These are phyloP conservation scores for Heliothis peltigera DNA, from an alignment of 2,888 invertebrate genomes.

Conservation along the genomic window DNA sequence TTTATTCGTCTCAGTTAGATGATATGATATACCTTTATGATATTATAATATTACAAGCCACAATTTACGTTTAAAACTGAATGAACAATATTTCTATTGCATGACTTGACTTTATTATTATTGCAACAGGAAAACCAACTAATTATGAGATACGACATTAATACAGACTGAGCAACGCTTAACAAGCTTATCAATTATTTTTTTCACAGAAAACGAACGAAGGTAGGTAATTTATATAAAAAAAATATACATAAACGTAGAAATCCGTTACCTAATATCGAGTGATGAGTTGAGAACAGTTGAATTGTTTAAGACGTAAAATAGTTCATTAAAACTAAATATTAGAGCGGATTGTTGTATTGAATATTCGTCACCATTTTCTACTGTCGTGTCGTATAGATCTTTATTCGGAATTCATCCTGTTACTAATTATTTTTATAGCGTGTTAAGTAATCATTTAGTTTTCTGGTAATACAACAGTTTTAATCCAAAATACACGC, in stretches of 20 bases:
- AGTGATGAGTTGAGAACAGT: background rate
- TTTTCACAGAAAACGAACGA: constrained; percentile 46
- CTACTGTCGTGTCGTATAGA: constrained; percentile 2
- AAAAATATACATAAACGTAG: constrained; percentile 54
- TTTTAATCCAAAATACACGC: constrained; percentile 22
- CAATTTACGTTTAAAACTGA: constrained; percentile 38
- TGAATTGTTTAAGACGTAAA: constrained; percentile 9
- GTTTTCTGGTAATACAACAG: constrained; percentile 34
- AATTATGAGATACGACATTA: constrained; percentile 59
- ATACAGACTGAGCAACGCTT: constrained; percentile 51
- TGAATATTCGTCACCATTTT: background rate
- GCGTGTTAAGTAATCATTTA: constrained; percentile 42
- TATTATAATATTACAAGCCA: constrained; percentile 26
- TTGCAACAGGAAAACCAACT: constrained; percentile 57
- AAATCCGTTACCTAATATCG: constrained; percentile 32
- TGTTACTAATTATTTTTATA: constrained; percentile 36
- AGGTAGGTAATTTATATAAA: constrained; percentile 38
- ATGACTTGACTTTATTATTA: constrained; percentile 55
- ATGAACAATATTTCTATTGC: constrained; percentile 54
- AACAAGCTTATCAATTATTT: constrained; percentile 57
- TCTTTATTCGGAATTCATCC: constrained; percentile 3
- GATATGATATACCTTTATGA: constrained; percentile 1
- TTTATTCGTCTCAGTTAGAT: no score
- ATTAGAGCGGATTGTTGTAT: background rate
- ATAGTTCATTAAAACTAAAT: background rate